Base-by-base conservation (phyloP, 2,888 invertebrate genomes). In the Agrotis clavis region DNA sequence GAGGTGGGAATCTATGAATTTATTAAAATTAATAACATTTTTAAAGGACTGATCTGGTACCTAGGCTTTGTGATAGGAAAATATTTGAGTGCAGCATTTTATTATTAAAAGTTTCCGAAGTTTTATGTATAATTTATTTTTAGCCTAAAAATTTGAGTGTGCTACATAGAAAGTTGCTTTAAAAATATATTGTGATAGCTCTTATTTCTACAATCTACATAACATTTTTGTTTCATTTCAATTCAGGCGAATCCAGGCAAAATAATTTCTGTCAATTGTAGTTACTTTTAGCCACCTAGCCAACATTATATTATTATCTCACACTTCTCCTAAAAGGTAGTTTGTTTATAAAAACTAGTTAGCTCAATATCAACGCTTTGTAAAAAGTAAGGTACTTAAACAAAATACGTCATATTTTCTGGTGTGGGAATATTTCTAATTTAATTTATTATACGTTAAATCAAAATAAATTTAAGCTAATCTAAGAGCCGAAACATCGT, bases 361-460 rank as follows among this genome's bases (percentile, higher is more conserved):
- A 70, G 69, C 54, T 77, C 53, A 74, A 67, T 76, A 54, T 57
- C 35, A 70, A 62, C 54, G 67, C 78, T 67, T 61, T 65, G 61
- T 62, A 47, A 56, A 51, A 64, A 65, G 57, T 69, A 70, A 65
- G 64, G 81, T 81, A 81, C 82, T 81, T 81, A 81, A 41, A 74
- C 45, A 61, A 62, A 62, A 54, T 4, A 54, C 13, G 51, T 61
- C 47, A 67, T 61, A 47, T 16, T 47, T 67, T 74, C 60, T 56
- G 83, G 84, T 84, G 85, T 81, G 69, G 84, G 85, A 73, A 71
- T 78, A 76, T 67, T 67, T 74, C 21, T 81, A 63, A 72, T 63
- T 67, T 35, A 67, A 51, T 69, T 71, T 67, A 59, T 79, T 72
- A 62, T 68, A 21, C 1, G 11, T 74, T 74, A 67, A 48, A 78